These are phyloP conservation scores for Picus viridis DNA, from an alignment of 2,797 vertebrate genomes.

Conservation along the genomic window DNA sequence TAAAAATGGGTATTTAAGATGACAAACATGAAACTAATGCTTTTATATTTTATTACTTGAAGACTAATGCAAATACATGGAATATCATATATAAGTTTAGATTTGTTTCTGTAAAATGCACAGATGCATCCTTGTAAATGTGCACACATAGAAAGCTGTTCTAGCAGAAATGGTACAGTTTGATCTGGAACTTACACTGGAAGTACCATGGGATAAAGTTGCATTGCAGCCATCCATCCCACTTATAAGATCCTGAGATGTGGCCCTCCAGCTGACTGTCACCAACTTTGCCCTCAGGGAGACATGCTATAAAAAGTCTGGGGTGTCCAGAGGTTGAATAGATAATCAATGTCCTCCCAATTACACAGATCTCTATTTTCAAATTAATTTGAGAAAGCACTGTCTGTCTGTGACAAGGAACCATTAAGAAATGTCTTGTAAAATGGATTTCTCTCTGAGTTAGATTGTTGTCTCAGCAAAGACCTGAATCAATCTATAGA, in stretches of 20 bases:
- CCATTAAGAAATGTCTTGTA: not conserved
- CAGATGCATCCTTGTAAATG: not conserved
- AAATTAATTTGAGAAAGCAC: not conserved
- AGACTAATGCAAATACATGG: not conserved
- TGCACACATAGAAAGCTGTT: not conserved
- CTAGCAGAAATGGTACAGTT: not conserved
- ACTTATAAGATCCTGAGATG: not conserved
- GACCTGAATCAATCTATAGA: not conserved
- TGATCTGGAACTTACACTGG: not conserved
- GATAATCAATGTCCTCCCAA: not conserved
- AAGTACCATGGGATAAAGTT: not conserved
- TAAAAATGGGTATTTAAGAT: conserved; percentile 50
- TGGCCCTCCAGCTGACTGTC: not conserved
- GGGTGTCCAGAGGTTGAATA: not conserved
- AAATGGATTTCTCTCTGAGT: not conserved
- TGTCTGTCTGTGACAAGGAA: not conserved
- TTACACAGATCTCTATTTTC: not conserved
- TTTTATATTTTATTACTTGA: conserved; percentile 37
- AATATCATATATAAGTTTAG: not conserved
- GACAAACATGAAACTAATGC: conserved; percentile 61
- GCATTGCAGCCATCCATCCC: not conserved
- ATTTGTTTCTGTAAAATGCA: not conserved
- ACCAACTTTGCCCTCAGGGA: not conserved
- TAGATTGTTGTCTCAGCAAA: not conserved
- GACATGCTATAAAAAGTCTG: not conserved